phyloP scores from a whole-genome alignment of 1,140 invertebrate genomes.

The Philaenus spumarius region DNA sequence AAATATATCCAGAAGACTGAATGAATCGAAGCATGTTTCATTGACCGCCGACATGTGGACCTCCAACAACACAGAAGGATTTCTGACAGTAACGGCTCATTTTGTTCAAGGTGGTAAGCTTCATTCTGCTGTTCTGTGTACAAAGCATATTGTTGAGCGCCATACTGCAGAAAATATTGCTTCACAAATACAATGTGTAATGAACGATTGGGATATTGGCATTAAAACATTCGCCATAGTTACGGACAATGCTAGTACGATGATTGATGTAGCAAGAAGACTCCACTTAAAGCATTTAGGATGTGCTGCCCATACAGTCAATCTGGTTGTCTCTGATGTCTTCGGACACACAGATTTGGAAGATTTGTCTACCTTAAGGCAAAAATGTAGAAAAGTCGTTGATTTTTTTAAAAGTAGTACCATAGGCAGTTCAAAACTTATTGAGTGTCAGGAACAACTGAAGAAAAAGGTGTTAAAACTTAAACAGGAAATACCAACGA shows the following conservation, averaged over 20 bases:
- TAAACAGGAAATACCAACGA: constrained; percentile 1
- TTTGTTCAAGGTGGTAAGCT: not conserved
- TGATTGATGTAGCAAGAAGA: not conserved
- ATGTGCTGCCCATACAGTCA: constrained; percentile 10
- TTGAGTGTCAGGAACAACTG: not conserved
- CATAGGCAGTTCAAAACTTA: not conserved
- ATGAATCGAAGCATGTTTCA: not conserved
- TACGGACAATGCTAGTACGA: constrained; percentile 1
- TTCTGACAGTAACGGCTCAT: not conserved
- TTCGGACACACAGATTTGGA: not conserved
- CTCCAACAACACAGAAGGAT: not conserved
- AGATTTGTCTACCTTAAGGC: not conserved
- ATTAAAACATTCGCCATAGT: constrained; percentile 1
- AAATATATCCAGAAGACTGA: not conserved
- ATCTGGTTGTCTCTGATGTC: constrained; percentile 4
- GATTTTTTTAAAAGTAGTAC: constrained; percentile 12
- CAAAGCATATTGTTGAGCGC: constrained; percentile 3
- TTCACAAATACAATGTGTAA: not conserved
- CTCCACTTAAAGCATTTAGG: not conserved
- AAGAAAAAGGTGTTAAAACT: not conserved
- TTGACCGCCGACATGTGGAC: not conserved
- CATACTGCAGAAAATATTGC: constrained; percentile 4
- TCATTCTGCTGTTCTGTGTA: not conserved
- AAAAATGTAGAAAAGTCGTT: constrained; percentile 7
- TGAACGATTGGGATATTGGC: not conserved